These are phyloP conservation scores for Epicampocera succincta DNA, from an alignment of 2,888 invertebrate genomes.

Conservation along the genomic window DNA sequence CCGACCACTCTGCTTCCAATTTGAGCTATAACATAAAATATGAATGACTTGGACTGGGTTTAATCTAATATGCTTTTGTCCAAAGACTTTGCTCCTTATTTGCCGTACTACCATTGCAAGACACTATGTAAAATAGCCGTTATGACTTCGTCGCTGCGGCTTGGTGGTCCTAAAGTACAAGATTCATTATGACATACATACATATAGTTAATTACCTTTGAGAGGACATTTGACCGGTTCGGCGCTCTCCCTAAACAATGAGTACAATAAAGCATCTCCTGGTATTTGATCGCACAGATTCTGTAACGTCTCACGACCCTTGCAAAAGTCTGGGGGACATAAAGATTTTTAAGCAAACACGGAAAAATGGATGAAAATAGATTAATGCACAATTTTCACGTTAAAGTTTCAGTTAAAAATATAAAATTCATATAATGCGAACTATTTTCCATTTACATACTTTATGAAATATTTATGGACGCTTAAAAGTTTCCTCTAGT, in stretches of 20 bases:
- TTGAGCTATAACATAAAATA: too few species aligned
- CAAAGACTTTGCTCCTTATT: too few species aligned
- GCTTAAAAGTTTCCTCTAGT: conserved; percentile 14
- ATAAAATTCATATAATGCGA: conserved; percentile 19
- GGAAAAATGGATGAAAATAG: conserved; percentile 71
- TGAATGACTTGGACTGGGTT: too few species aligned
- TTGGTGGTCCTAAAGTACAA: too few species aligned
- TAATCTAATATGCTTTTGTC: too few species aligned
- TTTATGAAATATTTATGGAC: conserved; percentile 5
- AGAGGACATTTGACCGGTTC: conserved; percentile 93
- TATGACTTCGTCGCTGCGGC: too few species aligned
- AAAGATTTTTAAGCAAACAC: conserved; percentile 79
- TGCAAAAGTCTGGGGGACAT: conserved; percentile 82
- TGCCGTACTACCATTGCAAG: too few species aligned
- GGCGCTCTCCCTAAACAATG: conserved; percentile 94
- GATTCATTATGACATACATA: too few species aligned
- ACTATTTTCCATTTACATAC: conserved; percentile 48
- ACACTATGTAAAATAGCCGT: too few species aligned
- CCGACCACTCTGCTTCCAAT: too few species aligned
- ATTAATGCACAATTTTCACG: conserved; percentile 81
- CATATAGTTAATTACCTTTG: conserved; percentile 82
- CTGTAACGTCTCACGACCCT: conserved; percentile 86
- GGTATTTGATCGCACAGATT: conserved; percentile 93
- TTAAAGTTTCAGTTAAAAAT: conserved; percentile 33
- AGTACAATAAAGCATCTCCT: conserved; percentile 93